Conservation (phyloP, 2,888 invertebrate species). For the Metallyticus violacea region DNA sequence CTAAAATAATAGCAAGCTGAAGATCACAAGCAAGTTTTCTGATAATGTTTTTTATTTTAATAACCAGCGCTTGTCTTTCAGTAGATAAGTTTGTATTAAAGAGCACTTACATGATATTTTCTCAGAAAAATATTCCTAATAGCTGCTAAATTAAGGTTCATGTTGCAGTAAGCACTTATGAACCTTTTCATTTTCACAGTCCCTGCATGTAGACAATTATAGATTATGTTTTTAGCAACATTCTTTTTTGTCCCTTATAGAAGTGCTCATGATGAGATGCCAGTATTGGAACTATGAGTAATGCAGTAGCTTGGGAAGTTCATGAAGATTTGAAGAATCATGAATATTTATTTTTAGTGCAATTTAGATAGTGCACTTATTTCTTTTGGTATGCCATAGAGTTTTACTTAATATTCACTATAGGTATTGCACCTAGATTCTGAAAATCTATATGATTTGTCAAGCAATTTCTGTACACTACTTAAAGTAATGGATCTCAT, state of each 20-base stretch:
- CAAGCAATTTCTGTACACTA: background rate
- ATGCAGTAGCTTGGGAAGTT: background rate
- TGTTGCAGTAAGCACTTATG: background rate
- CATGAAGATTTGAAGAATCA: background rate
- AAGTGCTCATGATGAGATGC: background rate
- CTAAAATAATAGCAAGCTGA: background rate
- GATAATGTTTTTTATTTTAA: too few relatives aligned
- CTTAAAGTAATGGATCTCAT: background rate
- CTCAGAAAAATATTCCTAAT: background rate
- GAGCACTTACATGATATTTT: background rate
- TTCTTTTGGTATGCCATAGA: background rate
- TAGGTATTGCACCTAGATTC: background rate
- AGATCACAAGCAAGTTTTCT: too few relatives aligned
- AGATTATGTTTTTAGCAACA: background rate
- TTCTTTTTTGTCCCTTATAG: background rate
- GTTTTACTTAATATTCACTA: background rate
- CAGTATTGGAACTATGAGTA: background rate
- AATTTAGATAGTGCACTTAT: background rate
- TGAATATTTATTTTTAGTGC: background rate
- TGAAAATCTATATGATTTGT: background rate
- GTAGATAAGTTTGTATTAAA: background rate
- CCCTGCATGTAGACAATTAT: background rate
- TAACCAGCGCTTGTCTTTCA: too few relatives aligned
- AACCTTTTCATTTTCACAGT: background rate
- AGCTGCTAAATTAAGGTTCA: background rate